Conservation (phyloP, 2,797 vertebrate genomes). For the Cyclopterus lumpus region DNA sequence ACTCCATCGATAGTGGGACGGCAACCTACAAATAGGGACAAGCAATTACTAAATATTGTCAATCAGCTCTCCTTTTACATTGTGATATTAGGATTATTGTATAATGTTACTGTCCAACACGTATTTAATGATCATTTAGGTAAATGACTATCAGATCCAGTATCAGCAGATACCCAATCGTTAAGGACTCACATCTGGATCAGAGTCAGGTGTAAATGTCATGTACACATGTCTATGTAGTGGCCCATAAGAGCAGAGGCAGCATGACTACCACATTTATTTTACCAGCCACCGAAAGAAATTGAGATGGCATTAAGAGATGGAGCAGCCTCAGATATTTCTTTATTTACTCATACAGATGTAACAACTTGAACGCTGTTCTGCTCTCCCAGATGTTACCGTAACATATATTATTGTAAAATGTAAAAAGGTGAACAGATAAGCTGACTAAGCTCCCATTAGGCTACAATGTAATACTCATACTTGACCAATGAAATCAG, state of each 20-base stretch:
- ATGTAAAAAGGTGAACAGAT: slow-evolving; percentile 5
- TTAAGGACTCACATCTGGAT: neutral
- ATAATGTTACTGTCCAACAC: neutral
- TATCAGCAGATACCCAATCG: neutral
- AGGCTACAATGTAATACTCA: slow-evolving; percentile 8
- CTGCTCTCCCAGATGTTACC: neutral
- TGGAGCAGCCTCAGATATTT: neutral
- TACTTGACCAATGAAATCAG: neutral
- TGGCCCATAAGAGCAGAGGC: neutral
- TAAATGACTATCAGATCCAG: neutral
- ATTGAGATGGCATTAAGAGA: neutral
- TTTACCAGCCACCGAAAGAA: neutral
- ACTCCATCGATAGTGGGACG: too few relatives aligned
- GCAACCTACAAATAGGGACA: too few relatives aligned
- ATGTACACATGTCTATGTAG: neutral
- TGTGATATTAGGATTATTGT: neutral
- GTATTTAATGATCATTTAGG: neutral
- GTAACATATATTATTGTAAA: neutral
- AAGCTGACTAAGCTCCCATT: slow-evolving; percentile 6
- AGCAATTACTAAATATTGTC: too few relatives aligned
- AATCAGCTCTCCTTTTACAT: neutral
- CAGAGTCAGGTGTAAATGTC: neutral
- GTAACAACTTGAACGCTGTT: neutral
- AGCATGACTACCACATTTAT: neutral
- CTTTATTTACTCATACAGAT: neutral